A percentile compares a stretch with the other conserved stretches of the same genome.
These are phyloP conservation scores for Pycnomerus fuliginosus DNA, from an alignment of 2,888 invertebrate species.

Conservation along the genomic window DNA sequence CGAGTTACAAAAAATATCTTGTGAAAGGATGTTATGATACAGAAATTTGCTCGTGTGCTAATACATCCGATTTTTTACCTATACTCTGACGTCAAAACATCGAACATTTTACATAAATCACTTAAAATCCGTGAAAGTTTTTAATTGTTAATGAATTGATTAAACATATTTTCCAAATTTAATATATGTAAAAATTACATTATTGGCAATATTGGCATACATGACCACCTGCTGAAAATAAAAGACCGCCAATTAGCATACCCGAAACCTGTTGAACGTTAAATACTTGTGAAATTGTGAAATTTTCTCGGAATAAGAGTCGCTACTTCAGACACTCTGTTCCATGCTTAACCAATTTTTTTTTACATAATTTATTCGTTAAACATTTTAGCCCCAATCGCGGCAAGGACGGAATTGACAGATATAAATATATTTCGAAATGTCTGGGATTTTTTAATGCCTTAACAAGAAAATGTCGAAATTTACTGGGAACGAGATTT, in stretches of 20 bases:
- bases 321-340: too few species aligned
- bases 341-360: too few species aligned
- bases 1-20: conserved; percentile 14
- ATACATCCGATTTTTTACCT: not conserved
- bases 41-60: not conserved
- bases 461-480: conserved; percentile 9
- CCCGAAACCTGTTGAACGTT: conserved; percentile 1
- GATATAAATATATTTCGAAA: conserved; percentile 13
- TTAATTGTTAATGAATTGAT: too few species aligned
- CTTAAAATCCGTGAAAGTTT: not conserved
- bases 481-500: conserved; percentile 9
- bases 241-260: conserved; percentile 16
- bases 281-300: conserved; percentile 12
- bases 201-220: too few species aligned
- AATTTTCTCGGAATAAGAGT: conserved; percentile 11
- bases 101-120: not conserved
- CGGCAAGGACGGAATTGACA: conserved; percentile 11
- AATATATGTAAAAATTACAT: too few species aligned
- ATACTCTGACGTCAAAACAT: too few species aligned
- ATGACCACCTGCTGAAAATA: conserved; percentile 9
- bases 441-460: conserved; percentile 12
- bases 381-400: conserved; percentile 14
- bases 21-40: conserved; percentile 18
- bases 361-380: conserved; percentile 13
- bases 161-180: too few species aligned